Percentiles rank a stretch among this genome's conserved stretches.
Conservation (phyloP, 2,797 vertebrate genomes). For the Pantherophis vulpinus region DNA sequence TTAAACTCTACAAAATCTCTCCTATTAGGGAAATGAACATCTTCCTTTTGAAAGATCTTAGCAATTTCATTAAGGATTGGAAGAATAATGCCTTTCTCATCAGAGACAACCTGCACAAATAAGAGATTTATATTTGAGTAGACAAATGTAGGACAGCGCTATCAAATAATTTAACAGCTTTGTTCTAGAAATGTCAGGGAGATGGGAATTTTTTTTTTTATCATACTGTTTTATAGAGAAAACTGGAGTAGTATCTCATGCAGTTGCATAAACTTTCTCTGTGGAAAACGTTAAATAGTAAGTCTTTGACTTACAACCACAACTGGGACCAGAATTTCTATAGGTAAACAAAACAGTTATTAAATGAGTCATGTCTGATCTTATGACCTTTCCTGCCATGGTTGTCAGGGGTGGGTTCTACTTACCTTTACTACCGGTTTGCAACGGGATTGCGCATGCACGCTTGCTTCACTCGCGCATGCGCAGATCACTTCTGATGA, state of each 20-base stretch:
- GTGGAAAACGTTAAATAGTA: neutral
- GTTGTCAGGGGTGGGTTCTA: too few species aligned
- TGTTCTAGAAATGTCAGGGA: neutral
- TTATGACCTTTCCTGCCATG: too few species aligned
- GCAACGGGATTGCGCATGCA: too few species aligned
- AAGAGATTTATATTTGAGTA: neutral
- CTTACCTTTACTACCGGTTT: too few species aligned
- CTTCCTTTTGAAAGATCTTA: slow-evolving; percentile 44
- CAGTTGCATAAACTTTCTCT: neutral
- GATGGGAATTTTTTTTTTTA: neutral
- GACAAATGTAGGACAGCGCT: neutral
- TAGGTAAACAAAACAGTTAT: too few species aligned
- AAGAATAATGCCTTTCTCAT: slow-evolving; percentile 35
- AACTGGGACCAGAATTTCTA: too few species aligned
- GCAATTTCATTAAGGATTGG: slow-evolving; percentile 39
- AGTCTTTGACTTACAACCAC: too few species aligned
- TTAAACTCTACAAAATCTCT: slow-evolving; percentile 48
- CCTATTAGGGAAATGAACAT: slow-evolving; percentile 23
- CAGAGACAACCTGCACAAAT: slow-evolving; percentile 38
- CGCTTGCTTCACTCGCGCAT: too few species aligned
- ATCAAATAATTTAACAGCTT: neutral
- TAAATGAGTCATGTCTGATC: too few species aligned
- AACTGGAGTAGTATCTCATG: neutral
- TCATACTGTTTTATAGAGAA: neutral
- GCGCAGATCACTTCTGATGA: too few species aligned